Evolutionary conservation across 1,140 invertebrate species (phyloP), one percentile per base, ranked within the genome.

Genomic region (Orius insidiosus): DNA sequence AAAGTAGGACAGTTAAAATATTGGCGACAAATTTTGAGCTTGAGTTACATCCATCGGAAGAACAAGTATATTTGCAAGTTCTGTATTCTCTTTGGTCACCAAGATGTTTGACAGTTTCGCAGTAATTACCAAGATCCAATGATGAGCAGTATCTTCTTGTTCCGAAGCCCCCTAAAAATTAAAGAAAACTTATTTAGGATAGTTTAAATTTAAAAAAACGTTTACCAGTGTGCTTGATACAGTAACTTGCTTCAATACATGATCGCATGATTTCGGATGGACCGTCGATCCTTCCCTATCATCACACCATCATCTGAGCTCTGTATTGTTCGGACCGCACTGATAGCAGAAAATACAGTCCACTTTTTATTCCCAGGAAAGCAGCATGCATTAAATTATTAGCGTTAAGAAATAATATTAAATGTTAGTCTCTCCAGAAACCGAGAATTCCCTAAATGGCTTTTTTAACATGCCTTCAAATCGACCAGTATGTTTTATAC

Each of bases 141-240:
- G 87, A 79, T 11, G 88, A 93, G 62, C 93, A 97, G 63, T 82
- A 94, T 48, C 93, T 68, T 58, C 86, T 85, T 32, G 90, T 92
- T 9, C 89, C 88, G 15, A 95, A 80, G 30, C 87, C 84, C 68
- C 85, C 86, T 92, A 36, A 46, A 32, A 11, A 14, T 38, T n/a
- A 18, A 11, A 46, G 46, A 10, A 2, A 38, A n/a, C n/a, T n/a
- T n/a, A n/a, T n/a, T n/a, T n/a, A 33, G 8, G n/a, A n/a, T n/a
- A n/a, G n/a, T n/a, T n/a, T n/a, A n/a, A 31, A 42, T 13, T 44
- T 18, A 31, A 32, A 35, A 36, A 4, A 36, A 36, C 15, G 4
- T 40, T 53, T 54, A 36, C 80, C 80, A 24, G 75, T 74, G 33
- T 78, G 74, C 73, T 93, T 92, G 53, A 93, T 72, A 64, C 88